phyloP scores from a whole-genome alignment of 2,888 invertebrate species.

The Acanthosepion esculentum region DNA sequence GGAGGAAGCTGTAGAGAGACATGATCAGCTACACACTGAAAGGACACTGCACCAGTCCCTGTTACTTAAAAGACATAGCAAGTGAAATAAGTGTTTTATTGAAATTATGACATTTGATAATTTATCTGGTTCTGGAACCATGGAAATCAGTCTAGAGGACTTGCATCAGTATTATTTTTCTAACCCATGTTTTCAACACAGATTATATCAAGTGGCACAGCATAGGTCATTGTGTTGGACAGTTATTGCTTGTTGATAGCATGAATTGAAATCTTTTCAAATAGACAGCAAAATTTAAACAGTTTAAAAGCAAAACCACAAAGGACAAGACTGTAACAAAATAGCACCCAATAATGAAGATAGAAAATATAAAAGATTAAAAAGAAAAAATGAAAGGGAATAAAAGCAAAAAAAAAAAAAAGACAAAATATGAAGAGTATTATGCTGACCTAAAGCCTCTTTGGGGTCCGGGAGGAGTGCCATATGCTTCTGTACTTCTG shows the following conservation, averaged over 20 bases:
- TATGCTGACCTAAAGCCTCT: not conserved
- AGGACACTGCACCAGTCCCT: no score
- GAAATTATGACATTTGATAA: no score
- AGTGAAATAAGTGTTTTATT: no score
- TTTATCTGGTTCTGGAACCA: no score
- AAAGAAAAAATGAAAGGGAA: not conserved
- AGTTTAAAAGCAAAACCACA: not conserved
- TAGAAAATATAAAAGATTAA: not conserved
- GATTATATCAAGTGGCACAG: not conserved
- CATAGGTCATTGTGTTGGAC: not conserved
- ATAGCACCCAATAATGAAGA: not conserved
- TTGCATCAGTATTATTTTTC: no score
- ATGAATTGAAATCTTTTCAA: not conserved
- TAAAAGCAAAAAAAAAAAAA: no score
- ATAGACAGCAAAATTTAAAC: not conserved
- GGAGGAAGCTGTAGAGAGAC: no score
- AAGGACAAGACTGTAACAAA: not conserved
- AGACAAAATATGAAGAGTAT: not conserved
- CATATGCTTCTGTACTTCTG: conserved; percentile 83
- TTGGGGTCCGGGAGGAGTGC: conserved; percentile 74
- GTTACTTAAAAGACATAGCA: no score
- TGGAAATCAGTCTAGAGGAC: no score
- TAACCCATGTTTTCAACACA: no score
- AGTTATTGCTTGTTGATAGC: not conserved
- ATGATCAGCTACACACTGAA: no score